Percentiles rank a stretch among this genome's conserved stretches.
phyloP scores from a whole-genome alignment of 2,113 vertebrate genomes.

The Fulmarus glacialis region DNA sequence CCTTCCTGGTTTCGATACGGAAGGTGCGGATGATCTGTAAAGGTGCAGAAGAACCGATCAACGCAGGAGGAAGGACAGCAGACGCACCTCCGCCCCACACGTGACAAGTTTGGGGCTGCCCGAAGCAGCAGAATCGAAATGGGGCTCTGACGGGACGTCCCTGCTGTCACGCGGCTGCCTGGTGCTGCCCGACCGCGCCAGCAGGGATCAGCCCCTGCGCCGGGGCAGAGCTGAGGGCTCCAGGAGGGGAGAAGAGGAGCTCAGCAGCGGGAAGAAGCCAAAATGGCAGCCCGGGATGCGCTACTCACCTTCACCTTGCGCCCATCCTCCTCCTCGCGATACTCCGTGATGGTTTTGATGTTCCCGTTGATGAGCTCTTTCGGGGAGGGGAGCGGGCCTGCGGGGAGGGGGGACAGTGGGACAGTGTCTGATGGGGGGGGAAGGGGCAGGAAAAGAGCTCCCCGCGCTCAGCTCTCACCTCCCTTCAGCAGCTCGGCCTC shows the following conservation, averaged over 20 bases:
- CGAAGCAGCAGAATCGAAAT: accelerated
- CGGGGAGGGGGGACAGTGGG: not conserved
- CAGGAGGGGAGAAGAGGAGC: too few relatives aligned
- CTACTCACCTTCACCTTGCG: slow-evolving; percentile 88
- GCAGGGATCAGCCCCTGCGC: too few relatives aligned
- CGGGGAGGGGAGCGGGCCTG: slow-evolving; percentile 85
- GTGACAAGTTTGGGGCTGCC: accelerated
- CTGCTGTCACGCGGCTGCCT: accelerated
- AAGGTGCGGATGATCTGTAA: slow-evolving; percentile 92
- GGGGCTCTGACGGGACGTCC: accelerated
- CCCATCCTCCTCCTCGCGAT: slow-evolving; percentile 92
- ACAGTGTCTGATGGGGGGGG: accelerated
- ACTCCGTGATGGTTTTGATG: slow-evolving; percentile 92
- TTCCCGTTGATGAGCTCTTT: slow-evolving; percentile 93
- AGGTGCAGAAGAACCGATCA: accelerated
- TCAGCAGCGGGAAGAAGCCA: accelerated
- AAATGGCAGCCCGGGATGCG: accelerated
- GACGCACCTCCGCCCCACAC: accelerated
- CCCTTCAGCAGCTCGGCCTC: slow-evolving; percentile 69
- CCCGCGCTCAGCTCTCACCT: not conserved
- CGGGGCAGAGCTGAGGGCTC: too few relatives aligned
- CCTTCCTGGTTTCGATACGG: slow-evolving; percentile 93
- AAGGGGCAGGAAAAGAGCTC: too few relatives aligned
- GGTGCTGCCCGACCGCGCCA: accelerated
- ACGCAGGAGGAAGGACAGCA: accelerated